Base-by-base conservation (phyloP, 2,113 vertebrate genomes). In the Forbesichthys agassizii region DNA sequence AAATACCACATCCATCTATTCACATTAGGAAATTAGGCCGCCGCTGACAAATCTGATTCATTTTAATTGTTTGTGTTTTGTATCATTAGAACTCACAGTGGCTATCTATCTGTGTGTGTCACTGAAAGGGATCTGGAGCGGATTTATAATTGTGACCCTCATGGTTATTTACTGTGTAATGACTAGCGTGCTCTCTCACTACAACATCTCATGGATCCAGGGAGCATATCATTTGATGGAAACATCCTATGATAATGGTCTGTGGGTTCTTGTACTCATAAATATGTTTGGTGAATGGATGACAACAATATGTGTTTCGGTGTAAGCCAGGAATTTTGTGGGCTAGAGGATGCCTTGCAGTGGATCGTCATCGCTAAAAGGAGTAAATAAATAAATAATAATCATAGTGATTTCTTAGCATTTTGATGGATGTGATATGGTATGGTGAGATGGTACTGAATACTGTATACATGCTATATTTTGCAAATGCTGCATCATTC, bases 51-150 rank as follows among this genome's bases (percentile, higher is more conserved):
- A 75, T 55, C 66, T 20, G 14, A 63, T 63, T 61, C 14, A 1
- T 1, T 11, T 71, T 55, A 63, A 69, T 80, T 79, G 74, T 71
- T 58, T 84, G 75, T 84, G 81, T 82, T 82, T 83, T 82, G 84
- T 75, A 77, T 68, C 62, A 59, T 36, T 33, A 64, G 71, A 80
- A 76, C 42, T 71, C 57, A 61, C 68, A 66, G 2, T 61, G 13
- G n/a, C 1, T n/a, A 18, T 18, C 27, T 27, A 18, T 42, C 36
- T 8, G 36, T 10, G 47, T 72, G 61, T 33, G 20, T 81, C 69
- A 16, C 68, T 66, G 61, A 65, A 59, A 76, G 64, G 55, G 75
- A 16, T 49, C 48, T 14, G 64, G 33, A 14, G 16, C 56, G 63
- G 47, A 74, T 79, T 59, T 59, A 12, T 20, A 36, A 18, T 13